Base-by-base conservation (phyloP, 2,113 vertebrate species). In the Oncorhynchus kisutch region DNA sequence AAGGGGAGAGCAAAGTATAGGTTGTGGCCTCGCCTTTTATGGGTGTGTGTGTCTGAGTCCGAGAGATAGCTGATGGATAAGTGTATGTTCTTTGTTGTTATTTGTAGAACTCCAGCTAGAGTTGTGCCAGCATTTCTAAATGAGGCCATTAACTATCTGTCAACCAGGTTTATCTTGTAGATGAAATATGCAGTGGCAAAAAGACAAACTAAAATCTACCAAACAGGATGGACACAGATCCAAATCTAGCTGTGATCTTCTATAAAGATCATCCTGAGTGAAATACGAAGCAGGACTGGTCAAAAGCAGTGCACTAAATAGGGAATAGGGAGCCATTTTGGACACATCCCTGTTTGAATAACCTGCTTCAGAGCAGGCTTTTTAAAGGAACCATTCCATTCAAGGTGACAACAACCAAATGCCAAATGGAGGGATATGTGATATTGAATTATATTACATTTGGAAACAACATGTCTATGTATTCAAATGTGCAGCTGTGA, bases 1-100 rank as follows among this genome's bases (percentile, higher is more conserved):
- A 80, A 82, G 83, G 82, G 77, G 67, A 69, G 80, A 80, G 45
- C 59, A 84, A 73, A 59, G 62, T 67, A 60, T 29, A 71, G 73
- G 81, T 71, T 70, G 59, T 31, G 66, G 67, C 75, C 59, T 64
- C 31, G 67, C 66, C 73, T 48, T 82, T 76, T 76, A 57, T 77
- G 79, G 72, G 57, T 57, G 72, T 60, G 48, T 67, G 20, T 51
- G 11, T 45, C 31, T 1, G 31, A 69, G 3, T 54, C 51, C 18
- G 24, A 66, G 64, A 66, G 25, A 67, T 5, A 29, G 65, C 22
- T 16, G 25, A 25, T 67, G 16, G 12, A 65, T 65, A 27, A 65
- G 20, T 65, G 62, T 12, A 45, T 12, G 39, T 11, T 11, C 39
- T 3, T 45, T 45, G 39, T 45, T 45, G 39, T 22, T 22, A 65